Conservation (phyloP, 2,113 vertebrate species). For the Neolamprologus brichardi region DNA sequence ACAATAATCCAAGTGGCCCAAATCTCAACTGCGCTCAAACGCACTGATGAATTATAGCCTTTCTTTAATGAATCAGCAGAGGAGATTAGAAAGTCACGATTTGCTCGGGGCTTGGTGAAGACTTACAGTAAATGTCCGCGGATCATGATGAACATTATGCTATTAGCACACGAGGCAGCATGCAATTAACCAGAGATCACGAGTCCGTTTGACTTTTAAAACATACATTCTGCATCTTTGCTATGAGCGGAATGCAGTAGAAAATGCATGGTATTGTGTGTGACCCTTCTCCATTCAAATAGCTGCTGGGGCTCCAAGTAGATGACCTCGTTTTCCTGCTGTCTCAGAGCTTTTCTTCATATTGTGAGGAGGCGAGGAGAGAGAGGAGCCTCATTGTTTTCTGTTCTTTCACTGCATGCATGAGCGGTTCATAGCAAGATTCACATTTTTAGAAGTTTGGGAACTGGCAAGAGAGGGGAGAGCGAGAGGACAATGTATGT, state of each 20-base stretch:
- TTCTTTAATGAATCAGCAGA: constrained; percentile 7
- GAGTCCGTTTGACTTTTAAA: background rate
- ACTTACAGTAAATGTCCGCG: background rate
- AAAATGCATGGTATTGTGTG: constrained; percentile 6
- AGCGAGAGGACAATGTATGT: background rate
- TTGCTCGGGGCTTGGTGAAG: background rate
- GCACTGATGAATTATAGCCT: background rate
- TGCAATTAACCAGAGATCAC: background rate
- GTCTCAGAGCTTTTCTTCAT: constrained; percentile 28
- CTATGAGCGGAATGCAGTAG: background rate
- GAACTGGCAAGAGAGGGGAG: background rate
- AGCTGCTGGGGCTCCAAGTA: constrained; percentile 10
- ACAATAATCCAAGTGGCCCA: background rate
- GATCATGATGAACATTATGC: background rate
- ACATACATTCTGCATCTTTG: background rate
- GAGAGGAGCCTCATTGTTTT: constrained; percentile 29
- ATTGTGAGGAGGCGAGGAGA: background rate
- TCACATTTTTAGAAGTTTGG: background rate
- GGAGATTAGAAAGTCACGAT: constrained; percentile 8
- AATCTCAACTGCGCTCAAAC: background rate
- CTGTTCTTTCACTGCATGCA: background rate
- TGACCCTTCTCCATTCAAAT: constrained; percentile 29
- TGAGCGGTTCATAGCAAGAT: background rate
- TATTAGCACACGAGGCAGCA: background rate
- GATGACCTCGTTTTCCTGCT: constrained; percentile 43